A percentile compares a stretch with the other conserved stretches of the same genome.
These are phyloP conservation scores for Catonia carolina DNA, from an alignment of 2,888 invertebrate species.

Conservation along the genomic window DNA sequence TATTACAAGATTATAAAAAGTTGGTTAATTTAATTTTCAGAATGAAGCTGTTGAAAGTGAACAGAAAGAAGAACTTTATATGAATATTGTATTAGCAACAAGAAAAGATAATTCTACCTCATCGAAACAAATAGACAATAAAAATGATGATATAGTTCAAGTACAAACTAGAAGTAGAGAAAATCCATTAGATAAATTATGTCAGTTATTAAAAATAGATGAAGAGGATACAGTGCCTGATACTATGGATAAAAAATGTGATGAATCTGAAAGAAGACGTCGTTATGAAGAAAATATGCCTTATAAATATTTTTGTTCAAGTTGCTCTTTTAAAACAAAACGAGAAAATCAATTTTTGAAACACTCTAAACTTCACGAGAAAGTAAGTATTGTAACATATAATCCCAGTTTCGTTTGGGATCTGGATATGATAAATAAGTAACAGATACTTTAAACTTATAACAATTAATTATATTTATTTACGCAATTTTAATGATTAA, in stretches of 20 bases:
- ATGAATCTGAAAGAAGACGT: conserved; percentile 3
- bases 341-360: conserved; percentile 21
- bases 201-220: conserved; percentile 22
- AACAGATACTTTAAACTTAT: too few relatives aligned
- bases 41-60: not conserved
- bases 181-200: conserved; percentile 21
- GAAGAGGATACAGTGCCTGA: conserved; percentile 21
- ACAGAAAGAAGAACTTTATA: conserved; percentile 18
- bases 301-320: conserved; percentile 20
- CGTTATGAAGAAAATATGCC: conserved; percentile 21
- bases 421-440: not conserved
- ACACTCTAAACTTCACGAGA: conserved; percentile 20
- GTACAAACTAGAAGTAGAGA: conserved; percentile 5
- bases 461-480: too few relatives aligned
- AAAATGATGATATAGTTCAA: not conserved
- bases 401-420: too few relatives aligned
- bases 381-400: conserved; percentile 3
- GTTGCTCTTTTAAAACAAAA: conserved; percentile 24
- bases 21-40: too few relatives aligned
- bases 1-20: too few relatives aligned
- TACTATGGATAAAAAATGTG: conserved; percentile 14
- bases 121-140: not conserved
- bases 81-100: conserved; percentile 19
- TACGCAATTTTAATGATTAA: too few relatives aligned
- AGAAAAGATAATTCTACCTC: not conserved